phyloP scores from a whole-genome alignment of 2,888 invertebrate genomes.

The Stenolophus ochropezus region DNA sequence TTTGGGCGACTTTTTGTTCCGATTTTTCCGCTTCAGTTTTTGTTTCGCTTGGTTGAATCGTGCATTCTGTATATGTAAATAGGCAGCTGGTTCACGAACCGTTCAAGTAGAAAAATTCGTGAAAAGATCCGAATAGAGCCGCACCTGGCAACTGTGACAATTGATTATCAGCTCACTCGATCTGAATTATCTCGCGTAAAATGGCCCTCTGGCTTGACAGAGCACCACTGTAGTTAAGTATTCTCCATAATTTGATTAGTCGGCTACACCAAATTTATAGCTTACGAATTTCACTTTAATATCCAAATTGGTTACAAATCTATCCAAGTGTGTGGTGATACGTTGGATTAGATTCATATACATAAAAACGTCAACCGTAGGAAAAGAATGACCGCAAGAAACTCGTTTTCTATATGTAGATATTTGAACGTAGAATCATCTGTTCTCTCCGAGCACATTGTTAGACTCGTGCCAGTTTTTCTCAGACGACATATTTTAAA shows the following conservation, averaged over 20 bases:
- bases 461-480: constrained; percentile 55
- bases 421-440: constrained; percentile 28
- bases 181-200: constrained; percentile 51
- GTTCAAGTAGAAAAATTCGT: constrained; percentile 66
- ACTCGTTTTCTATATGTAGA: constrained; percentile 47
- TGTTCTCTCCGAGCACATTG: constrained; percentile 37
- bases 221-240: constrained; percentile 25
- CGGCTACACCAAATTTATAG: constrained; percentile 45
- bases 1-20: constrained; percentile 63
- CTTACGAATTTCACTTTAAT: too few relatives aligned
- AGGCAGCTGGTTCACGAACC: constrained; percentile 63
- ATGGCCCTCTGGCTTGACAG: constrained; percentile 26
- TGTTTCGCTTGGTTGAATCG: constrained; percentile 63
- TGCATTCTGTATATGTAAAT: constrained; percentile 64
- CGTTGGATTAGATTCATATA: not conserved
- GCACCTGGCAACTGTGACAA: constrained; percentile 54
- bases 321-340: constrained; percentile 14
- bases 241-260: constrained; percentile 50
- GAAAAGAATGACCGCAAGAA: constrained; percentile 39
- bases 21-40: constrained; percentile 63
- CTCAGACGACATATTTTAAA: constrained; percentile 45
- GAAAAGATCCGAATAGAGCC: constrained; percentile 9
- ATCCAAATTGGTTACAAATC: constrained; percentile 30
- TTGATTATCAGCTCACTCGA: constrained; percentile 40
- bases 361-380: constrained; percentile 17